Conservation (phyloP, 2,797 vertebrate genomes). For the Glyptemys insculpta region DNA sequence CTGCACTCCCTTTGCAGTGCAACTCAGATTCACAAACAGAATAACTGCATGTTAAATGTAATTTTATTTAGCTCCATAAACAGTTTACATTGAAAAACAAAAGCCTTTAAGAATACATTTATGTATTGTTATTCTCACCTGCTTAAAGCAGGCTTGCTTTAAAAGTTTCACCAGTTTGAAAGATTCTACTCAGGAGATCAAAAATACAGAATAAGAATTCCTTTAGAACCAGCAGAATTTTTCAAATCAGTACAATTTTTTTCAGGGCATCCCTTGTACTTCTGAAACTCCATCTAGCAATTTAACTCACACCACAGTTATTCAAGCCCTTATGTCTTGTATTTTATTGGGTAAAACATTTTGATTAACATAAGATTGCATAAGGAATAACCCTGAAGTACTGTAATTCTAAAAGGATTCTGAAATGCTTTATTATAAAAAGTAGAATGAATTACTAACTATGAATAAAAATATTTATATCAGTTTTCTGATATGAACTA, state of each 20-base stretch:
- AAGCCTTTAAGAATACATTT: neutral
- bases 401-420: neutral
- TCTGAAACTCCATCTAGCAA: neutral
- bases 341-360: neutral
- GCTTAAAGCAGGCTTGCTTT: neutral
- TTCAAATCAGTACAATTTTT: neutral
- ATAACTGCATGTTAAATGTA: neutral
- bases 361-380: neutral
- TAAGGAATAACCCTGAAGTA: conserved; percentile 3
- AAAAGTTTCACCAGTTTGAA: neutral
- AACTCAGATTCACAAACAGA: neutral
- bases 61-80: neutral
- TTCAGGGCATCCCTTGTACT: neutral
- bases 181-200: neutral
- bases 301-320: neutral
- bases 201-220: conserved; percentile 19
- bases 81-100: neutral
- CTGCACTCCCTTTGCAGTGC: neutral
- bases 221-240: neutral
- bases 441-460: neutral
- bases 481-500: neutral
- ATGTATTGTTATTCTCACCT: neutral
- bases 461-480: neutral
- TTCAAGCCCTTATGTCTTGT: neutral
- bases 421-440: neutral